phyloP scores from a whole-genome alignment of 2,113 vertebrate genomes.

The Halichoerus grypus region DNA sequence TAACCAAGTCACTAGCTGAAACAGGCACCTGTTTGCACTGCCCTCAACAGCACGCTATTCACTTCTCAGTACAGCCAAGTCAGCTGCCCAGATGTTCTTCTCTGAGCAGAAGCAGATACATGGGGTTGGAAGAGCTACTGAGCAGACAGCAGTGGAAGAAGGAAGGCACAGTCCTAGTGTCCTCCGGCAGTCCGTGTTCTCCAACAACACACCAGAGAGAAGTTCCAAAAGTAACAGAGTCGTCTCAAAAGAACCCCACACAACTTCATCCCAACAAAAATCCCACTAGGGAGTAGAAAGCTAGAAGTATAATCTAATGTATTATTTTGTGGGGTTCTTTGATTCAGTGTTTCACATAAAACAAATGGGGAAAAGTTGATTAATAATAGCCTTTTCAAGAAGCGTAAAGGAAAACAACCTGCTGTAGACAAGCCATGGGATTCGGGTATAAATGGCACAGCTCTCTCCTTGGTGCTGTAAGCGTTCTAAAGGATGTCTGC shows the following conservation, averaged over 20 bases:
- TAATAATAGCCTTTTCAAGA: background rate
- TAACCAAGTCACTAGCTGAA: background rate
- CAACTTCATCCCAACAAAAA: background rate
- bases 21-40: slow-evolving; percentile 1
- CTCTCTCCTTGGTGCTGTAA: background rate
- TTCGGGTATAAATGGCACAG: background rate
- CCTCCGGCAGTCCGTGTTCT: slow-evolving; percentile 15
- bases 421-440: background rate
- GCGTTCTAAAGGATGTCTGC: background rate
- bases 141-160: slow-evolving; percentile 33
- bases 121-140: background rate
- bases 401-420: background rate
- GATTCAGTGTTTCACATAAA: background rate
- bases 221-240: background rate
- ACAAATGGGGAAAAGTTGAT: background rate
- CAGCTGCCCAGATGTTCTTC: background rate
- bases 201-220: background rate
- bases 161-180: slow-evolving; percentile 58
- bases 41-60: background rate
- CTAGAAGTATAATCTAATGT: background rate
- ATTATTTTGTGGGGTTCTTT: background rate
- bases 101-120: background rate
- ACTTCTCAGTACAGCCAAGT: background rate
- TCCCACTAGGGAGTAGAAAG: background rate
- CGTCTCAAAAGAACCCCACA: background rate